Conservation (phyloP, 2,797 vertebrate genomes). For the Cirrhinus mrigala region DNA sequence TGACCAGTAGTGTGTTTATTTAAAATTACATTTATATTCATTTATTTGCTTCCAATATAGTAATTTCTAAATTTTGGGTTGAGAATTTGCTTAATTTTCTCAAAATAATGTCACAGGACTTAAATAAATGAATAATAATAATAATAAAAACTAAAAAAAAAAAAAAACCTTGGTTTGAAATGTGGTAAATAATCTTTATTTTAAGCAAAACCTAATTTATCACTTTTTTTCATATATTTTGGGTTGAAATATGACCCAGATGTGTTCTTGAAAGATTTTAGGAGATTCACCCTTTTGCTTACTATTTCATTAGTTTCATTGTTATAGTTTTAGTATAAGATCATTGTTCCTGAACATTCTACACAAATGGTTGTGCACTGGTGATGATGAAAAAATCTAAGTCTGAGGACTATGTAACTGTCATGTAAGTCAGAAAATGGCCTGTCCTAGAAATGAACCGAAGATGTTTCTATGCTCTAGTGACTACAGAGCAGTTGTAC, state of each 20-base stretch:
- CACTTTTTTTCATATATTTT: background rate
- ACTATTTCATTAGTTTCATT: background rate
- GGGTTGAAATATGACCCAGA: background rate
- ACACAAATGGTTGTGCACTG: background rate
- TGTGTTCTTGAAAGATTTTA: background rate
- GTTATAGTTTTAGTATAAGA: background rate
- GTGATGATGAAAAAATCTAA: background rate
- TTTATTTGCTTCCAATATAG: no score
- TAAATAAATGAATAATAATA: no score
- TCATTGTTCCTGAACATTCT: background rate
- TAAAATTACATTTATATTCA: no score
- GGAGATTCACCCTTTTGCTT: background rate
- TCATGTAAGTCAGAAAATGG: constrained; percentile 31
- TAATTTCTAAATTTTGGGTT: background rate
- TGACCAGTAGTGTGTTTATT: no score
- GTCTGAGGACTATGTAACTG: constrained; percentile 21
- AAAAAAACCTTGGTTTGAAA: no score
- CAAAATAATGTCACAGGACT: no score
- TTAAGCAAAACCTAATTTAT: background rate
- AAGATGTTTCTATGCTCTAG: constrained; percentile 48
- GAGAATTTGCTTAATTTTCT: background rate
- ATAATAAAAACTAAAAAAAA: no score
- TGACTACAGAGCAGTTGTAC: constrained; percentile 45
- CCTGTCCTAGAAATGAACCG: constrained; percentile 25
- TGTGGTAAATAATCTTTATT: no score